phyloP scores from a whole-genome alignment of 2,113 vertebrate species.

The Pampusana beccarii region DNA sequence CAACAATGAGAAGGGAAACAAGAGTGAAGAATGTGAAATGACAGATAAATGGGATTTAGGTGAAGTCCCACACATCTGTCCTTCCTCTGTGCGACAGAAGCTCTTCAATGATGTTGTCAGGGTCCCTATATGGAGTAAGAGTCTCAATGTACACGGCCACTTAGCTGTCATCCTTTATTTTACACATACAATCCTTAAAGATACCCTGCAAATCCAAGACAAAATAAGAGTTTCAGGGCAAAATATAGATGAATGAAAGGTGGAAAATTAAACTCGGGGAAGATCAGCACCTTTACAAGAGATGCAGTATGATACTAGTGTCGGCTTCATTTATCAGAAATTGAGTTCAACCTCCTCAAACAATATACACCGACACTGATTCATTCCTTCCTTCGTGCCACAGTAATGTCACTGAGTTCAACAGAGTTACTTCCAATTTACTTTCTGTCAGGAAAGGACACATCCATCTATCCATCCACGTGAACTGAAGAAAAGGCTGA shows the following conservation, averaged over 20 bases:
- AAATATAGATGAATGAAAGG: slow-evolving; percentile 11
- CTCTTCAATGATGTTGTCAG: slow-evolving; percentile 23
- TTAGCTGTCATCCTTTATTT: slow-evolving; percentile 32
- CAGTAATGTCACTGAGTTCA: neutral
- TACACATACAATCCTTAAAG: neutral
- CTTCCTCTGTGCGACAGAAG: neutral
- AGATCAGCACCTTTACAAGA: slow-evolving; percentile 47
- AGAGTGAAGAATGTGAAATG: neutral
- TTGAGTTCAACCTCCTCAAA: slow-evolving; percentile 24
- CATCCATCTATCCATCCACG: neutral
- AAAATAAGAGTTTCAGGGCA: slow-evolving; percentile 12
- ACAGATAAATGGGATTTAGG: slow-evolving; percentile 6
- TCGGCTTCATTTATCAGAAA: slow-evolving; percentile 13
- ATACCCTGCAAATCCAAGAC: neutral
- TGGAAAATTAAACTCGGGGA: slow-evolving; percentile 13
- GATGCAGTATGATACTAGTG: neutral
- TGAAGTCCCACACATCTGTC: neutral
- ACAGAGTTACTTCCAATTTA: slow-evolving; percentile 21
- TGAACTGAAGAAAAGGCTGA: neutral
- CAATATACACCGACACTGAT: neutral
- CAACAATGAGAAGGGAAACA: neutral
- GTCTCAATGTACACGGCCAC: neutral
- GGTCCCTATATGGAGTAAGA: slow-evolving; percentile 54
- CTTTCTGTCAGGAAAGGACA: slow-evolving; percentile 1
- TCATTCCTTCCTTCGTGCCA: neutral